Conservation (phyloP, 2,888 invertebrate species). For the Tachina fera region DNA sequence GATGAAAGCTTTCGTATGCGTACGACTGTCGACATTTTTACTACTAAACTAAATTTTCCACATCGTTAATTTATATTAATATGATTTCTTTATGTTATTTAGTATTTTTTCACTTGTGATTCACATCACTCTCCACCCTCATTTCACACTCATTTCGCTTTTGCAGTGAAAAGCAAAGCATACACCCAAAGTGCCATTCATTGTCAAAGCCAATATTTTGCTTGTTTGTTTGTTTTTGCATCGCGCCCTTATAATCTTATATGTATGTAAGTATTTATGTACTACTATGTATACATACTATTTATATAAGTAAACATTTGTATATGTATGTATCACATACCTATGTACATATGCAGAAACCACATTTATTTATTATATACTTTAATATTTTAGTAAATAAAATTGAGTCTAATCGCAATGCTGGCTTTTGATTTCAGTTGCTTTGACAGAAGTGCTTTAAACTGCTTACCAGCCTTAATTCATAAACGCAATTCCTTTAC, state of each 20-base stretch:
- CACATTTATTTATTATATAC: slow-evolving; percentile 3
- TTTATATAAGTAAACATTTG: neutral
- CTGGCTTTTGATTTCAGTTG: slow-evolving; percentile 56
- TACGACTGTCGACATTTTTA: slow-evolving; percentile 75
- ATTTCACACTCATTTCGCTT: slow-evolving; percentile 50
- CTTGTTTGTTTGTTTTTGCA: slow-evolving; percentile 5
- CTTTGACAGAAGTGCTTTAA: slow-evolving; percentile 41
- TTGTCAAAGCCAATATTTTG: slow-evolving; percentile 15
- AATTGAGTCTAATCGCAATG: slow-evolving; percentile 30
- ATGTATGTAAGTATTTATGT: slow-evolving; percentile 22
- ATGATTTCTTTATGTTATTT: slow-evolving; percentile 74
- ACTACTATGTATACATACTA: neutral
- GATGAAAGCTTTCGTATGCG: slow-evolving; percentile 57
- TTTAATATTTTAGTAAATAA: slow-evolving; percentile 8
- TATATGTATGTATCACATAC: neutral
- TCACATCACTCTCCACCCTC: slow-evolving; percentile 73
- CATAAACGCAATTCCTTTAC: neutral
- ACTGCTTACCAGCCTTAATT: slow-evolving; percentile 4
- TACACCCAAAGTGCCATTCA: slow-evolving; percentile 19
- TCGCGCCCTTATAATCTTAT: slow-evolving; percentile 46
- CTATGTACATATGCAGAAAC: neutral
- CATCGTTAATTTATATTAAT: slow-evolving; percentile 83
- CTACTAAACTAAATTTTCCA: slow-evolving; percentile 83
- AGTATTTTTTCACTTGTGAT: slow-evolving; percentile 74
- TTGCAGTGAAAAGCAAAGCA: neutral